A percentile compares a stretch with the other conserved stretches of the same genome.
Evolutionary conservation across 2,113 vertebrate genomes (phyloP).

Genomic region (Orthochromis indermauri): DNA sequence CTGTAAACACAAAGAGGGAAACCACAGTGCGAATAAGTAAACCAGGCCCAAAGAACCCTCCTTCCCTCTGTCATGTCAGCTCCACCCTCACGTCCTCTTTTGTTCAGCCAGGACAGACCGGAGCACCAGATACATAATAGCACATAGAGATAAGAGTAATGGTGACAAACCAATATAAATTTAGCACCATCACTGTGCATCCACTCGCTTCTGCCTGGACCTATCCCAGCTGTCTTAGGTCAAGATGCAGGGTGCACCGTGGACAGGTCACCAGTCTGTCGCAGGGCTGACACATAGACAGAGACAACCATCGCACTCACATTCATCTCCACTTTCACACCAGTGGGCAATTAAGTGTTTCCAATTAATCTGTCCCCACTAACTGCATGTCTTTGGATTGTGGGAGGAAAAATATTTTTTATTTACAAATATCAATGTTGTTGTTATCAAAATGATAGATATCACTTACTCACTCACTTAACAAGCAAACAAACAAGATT

Average conservation of each 20-base stretch:
- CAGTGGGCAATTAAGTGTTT: neutral
- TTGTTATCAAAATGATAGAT: neutral
- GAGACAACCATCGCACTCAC: neutral
- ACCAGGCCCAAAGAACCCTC: neutral
- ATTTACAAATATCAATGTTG: neutral
- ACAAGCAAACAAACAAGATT: neutral
- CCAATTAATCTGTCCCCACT: neutral
- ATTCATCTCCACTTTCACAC: neutral
- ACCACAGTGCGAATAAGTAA: neutral
- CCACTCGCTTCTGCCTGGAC: neutral
- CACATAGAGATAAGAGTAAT: neutral
- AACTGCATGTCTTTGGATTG: neutral
- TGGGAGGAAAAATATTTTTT: neutral
- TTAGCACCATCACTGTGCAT: fast-evolving
- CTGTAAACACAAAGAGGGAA: neutral
- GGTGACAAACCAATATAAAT: neutral
- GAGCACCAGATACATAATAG: neutral
- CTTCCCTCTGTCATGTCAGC: neutral
- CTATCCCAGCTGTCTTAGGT: neutral
- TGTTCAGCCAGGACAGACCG: neutral
- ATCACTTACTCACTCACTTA: neutral
- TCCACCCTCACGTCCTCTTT: neutral
- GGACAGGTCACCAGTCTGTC: neutral
- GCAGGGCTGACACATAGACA: neutral
- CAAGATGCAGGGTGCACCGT: fast-evolving